Percentiles rank a stretch among this genome's conserved stretches.
These are phyloP conservation scores for Mesocentrotus franciscanus DNA, from an alignment of 53 echinoderm and acorn worm species.

Conservation along the genomic window DNA sequence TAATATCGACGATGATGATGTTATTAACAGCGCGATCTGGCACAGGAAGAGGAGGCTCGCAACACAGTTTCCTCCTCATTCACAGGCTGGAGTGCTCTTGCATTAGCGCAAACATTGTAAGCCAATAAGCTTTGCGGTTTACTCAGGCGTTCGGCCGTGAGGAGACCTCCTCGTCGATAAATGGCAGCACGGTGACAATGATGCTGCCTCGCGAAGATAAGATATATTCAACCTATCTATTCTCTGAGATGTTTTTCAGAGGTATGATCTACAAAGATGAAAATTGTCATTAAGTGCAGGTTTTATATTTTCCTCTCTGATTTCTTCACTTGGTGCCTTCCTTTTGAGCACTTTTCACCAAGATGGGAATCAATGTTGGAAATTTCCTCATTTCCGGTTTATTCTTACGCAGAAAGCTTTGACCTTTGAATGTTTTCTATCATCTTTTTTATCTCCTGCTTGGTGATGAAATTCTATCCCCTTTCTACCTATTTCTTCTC, in stretches of 20 bases:
- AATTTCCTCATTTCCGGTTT: constrained; percentile 51
- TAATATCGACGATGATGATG: constrained; percentile 66
- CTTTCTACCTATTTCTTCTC: neutral
- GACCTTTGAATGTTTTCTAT: constrained; percentile 13
- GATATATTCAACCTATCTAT: constrained; percentile 37
- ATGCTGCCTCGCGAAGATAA: constrained; percentile 27
- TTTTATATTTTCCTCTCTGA: constrained; percentile 19
- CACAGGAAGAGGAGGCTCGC: constrained; percentile 57
- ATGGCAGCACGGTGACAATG: constrained; percentile 40
- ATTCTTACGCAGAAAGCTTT: neutral
- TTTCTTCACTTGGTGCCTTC: constrained; percentile 13
- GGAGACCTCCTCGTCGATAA: constrained; percentile 18
- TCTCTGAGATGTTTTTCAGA: constrained; percentile 40
- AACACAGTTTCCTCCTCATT: constrained; percentile 55
- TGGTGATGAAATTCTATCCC: neutral
- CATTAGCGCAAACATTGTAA: constrained; percentile 64
- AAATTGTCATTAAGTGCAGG: constrained; percentile 43
- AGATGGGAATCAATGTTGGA: constrained; percentile 25
- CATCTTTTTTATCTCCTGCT: neutral
- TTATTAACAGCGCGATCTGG: constrained; percentile 32
- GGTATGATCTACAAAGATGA: constrained; percentile 3
- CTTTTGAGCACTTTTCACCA: neutral
- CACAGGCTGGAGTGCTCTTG: constrained; percentile 42
- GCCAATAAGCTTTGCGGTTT: constrained; percentile 65
- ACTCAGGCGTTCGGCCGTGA: constrained; percentile 56